Conservation (phyloP, 2,888 invertebrate genomes). For the Tenodera sinensis region DNA sequence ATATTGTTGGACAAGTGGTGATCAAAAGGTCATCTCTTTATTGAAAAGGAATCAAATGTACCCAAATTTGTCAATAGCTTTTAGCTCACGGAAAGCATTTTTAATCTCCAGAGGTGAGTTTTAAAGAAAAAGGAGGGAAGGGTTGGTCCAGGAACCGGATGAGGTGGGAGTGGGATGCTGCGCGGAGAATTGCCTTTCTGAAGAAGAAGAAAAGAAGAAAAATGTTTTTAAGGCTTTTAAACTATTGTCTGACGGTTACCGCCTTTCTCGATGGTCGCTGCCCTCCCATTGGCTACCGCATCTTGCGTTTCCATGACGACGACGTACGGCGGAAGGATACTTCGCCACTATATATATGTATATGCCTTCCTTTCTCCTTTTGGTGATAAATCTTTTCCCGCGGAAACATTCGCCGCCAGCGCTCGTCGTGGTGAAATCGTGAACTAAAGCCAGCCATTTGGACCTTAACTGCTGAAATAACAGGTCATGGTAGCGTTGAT, state of each 20-base stretch:
- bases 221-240: slow-evolving; percentile 26
- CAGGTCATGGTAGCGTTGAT: neutral
- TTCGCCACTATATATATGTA: neutral
- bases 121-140: too few species aligned
- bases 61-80: neutral
- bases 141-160: neutral
- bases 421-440: neutral
- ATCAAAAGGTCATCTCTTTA: too few species aligned
- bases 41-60: too few species aligned
- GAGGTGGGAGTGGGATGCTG: neutral
- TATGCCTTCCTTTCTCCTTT: slow-evolving; percentile 1
- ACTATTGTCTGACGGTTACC: slow-evolving; percentile 30
- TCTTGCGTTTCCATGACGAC: slow-evolving; percentile 46
- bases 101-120: too few species aligned
- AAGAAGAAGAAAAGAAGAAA: slow-evolving; percentile 19
- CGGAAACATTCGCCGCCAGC: neutral
- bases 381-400: slow-evolving; percentile 22
- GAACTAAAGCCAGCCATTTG: slow-evolving; percentile 8
- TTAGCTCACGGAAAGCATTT: neutral
- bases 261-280: slow-evolving; percentile 26
- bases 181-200: neutral
- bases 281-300: slow-evolving; percentile 33
- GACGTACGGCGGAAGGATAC: slow-evolving; percentile 36
- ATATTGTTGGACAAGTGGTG: too few species aligned
- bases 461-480: slow-evolving; percentile 2